Evolutionary conservation across 2,113 vertebrate species (phyloP).

Genomic region (Burhinus oedicnemus): DNA sequence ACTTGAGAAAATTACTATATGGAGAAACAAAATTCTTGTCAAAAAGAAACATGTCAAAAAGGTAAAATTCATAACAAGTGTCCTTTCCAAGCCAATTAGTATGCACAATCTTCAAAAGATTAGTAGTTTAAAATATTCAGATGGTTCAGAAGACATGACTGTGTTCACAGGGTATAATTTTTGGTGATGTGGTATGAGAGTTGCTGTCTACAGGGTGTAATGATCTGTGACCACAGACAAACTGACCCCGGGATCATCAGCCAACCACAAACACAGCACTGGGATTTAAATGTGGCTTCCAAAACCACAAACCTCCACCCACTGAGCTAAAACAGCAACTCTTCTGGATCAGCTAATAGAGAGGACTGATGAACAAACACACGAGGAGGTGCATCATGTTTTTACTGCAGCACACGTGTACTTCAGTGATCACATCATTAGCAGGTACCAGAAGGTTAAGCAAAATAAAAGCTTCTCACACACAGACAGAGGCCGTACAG

Average conservation of each 20-base stretch:
- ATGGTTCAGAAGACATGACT: constrained; percentile 6
- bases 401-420: neutral
- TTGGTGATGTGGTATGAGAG: neutral
- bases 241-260: constrained; percentile 50
- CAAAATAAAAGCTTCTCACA: constrained; percentile 26
- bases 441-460: constrained; percentile 20
- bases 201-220: constrained; percentile 15
- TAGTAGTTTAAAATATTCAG: neutral
- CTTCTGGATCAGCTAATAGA: neutral
- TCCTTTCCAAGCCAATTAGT: neutral
- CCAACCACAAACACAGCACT: constrained; percentile 34
- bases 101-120: neutral
- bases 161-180: constrained; percentile 8
- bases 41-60: neutral
- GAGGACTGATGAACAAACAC: neutral
- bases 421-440: constrained; percentile 39
- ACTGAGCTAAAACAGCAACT: constrained; percentile 20
- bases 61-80: neutral
- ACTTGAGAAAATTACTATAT: neutral
- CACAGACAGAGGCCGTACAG: neutral
- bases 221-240: constrained; percentile 51
- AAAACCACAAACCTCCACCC: constrained; percentile 47
- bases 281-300: constrained; percentile 45
- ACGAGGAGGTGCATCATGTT: neutral
- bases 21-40: neutral